A percentile compares a stretch with the other conserved stretches of the same genome.
phyloP scores from a whole-genome alignment of 30 jellyfish, hydroid and myxozoan genomes.

The Hydractinia echinata region DNA sequence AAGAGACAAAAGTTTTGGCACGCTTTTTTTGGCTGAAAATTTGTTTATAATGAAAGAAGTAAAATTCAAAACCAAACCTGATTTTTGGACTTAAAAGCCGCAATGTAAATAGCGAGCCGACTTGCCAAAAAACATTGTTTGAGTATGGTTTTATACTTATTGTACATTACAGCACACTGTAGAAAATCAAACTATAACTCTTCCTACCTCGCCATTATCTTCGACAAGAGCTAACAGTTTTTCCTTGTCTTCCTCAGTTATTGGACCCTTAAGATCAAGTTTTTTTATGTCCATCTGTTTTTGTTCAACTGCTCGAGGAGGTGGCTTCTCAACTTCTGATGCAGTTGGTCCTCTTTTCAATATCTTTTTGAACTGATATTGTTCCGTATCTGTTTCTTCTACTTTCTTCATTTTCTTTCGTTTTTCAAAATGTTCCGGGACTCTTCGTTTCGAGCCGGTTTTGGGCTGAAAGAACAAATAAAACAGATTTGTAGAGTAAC shows the following conservation, averaged over 20 bases:
- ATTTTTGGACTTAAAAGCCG: too few species aligned
- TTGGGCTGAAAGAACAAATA: conserved; percentile 60
- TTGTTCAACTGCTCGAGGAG: conserved; percentile 12
- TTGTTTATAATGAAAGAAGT: too few species aligned
- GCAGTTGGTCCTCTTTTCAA: conserved; percentile 38
- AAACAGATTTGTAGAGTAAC: too few species aligned
- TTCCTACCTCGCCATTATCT: conserved; percentile 68
- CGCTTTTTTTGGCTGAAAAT: too few species aligned
- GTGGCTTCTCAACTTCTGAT: conserved; percentile 16
- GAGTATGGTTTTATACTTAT: too few species aligned
- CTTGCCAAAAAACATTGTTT: too few species aligned
- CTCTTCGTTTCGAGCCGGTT: conserved; percentile 66
- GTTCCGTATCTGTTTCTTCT: conserved; percentile 46
- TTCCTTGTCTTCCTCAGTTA: conserved; percentile 74
- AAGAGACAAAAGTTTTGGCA: too few species aligned
- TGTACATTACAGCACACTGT: too few species aligned
- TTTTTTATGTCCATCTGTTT: not conserved
- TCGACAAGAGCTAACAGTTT: conserved; percentile 70
- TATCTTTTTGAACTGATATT: conserved; percentile 62
- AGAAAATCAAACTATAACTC: not conserved
- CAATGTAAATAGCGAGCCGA: too few species aligned
- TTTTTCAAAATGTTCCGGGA: conserved; percentile 45
- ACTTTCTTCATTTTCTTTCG: conserved; percentile 21
- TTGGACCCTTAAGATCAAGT: not conserved
- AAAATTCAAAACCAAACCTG: too few species aligned